phyloP scores from a whole-genome alignment of 2,888 invertebrate species.

The Apantesis nais region DNA sequence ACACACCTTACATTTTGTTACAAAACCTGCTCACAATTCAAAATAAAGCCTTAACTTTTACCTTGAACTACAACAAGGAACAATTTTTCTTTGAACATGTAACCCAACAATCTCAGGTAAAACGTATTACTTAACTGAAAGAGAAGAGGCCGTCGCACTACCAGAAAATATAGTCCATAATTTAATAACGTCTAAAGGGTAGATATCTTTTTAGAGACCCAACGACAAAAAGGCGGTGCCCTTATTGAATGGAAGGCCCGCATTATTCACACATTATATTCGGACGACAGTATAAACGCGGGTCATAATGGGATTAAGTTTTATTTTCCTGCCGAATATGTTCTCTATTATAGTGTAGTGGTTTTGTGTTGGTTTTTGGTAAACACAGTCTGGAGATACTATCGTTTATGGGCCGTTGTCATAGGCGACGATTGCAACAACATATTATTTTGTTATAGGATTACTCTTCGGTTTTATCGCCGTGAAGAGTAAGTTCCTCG shows the following conservation, averaged over 20 bases:
- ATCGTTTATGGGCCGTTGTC: constrained; percentile 9
- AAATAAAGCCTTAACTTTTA: constrained; percentile 7
- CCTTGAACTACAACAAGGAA: constrained; percentile 15
- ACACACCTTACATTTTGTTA: background rate
- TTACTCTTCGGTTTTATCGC: too few species aligned
- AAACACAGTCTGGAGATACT: constrained; percentile 1
- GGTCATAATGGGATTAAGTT: constrained; percentile 51
- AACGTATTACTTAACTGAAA: constrained; percentile 61
- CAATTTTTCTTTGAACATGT: constrained; percentile 63
- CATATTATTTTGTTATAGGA: too few species aligned
- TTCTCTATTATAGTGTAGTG: constrained; percentile 20
- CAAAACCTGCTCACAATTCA: background rate
- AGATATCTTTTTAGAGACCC: constrained; percentile 71
- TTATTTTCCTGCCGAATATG: constrained; percentile 42
- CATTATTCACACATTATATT: constrained; percentile 72
- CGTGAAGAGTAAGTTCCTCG: too few species aligned
- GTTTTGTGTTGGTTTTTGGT: constrained; percentile 14
- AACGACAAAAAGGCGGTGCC: constrained; percentile 67
- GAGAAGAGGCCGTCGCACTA: constrained; percentile 60
- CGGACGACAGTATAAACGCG: constrained; percentile 65
- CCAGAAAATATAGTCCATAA: constrained; percentile 73
- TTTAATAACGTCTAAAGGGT: constrained; percentile 77
- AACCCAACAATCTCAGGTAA: constrained; percentile 60
- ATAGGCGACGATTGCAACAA: constrained; percentile 9
- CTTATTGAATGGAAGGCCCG: constrained; percentile 73